Evolutionary conservation across 2,888 invertebrate species (phyloP).

Genomic region (Nipponacmea schrenckii): DNA sequence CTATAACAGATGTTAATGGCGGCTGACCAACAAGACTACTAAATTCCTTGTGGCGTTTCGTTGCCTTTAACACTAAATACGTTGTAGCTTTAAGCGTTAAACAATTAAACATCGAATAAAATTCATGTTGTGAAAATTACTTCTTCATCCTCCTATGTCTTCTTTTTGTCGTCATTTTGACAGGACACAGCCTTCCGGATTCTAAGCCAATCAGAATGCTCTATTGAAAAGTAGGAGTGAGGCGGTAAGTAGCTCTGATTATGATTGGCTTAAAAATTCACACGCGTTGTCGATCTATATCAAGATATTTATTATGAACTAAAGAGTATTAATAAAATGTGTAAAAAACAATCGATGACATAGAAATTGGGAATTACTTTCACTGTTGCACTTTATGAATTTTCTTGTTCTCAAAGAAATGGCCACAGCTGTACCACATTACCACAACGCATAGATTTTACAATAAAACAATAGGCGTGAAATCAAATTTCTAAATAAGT

Average conservation of each 20-base stretch:
- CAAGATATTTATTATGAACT: background rate
- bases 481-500: background rate
- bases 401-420: background rate
- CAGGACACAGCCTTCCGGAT: background rate
- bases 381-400: no score
- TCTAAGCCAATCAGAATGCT: background rate
- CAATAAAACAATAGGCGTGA: background rate
- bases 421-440: background rate
- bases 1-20: background rate
- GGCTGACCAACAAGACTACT: background rate
- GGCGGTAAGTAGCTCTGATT: background rate
- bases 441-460: background rate
- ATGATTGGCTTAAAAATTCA: background rate
- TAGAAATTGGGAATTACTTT: background rate
- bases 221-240: background rate
- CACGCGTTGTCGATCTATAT: background rate
- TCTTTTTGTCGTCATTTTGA: background rate
- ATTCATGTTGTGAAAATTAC: conserved; percentile 4
- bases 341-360: background rate
- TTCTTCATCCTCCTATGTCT: background rate
- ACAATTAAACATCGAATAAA: conserved; percentile 1
- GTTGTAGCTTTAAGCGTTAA: background rate
- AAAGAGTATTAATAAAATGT: background rate
- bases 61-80: background rate
- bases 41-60: background rate